A percentile compares a stretch with the other conserved stretches of the same genome.
phyloP scores from a whole-genome alignment of 2,888 invertebrate species.

The Antheraea assamensis region DNA sequence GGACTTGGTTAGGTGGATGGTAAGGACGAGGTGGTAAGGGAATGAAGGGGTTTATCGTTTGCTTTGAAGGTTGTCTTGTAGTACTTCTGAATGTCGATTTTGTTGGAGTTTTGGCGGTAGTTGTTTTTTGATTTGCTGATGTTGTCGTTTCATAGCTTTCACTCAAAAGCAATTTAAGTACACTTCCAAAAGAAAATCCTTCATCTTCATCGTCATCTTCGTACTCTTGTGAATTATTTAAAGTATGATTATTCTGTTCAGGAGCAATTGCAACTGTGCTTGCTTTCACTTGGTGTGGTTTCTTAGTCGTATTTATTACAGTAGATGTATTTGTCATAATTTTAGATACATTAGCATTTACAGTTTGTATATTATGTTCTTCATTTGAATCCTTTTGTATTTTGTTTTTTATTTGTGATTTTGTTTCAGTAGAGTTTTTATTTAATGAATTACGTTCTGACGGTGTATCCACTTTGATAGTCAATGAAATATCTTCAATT shows the following conservation, averaged over 20 bases:
- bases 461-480: conserved; percentile 16
- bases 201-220: conserved; percentile 73
- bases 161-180: conserved; percentile 83
- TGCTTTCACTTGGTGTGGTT: conserved; percentile 25
- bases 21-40: conserved; percentile 55
- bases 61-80: conserved; percentile 32
- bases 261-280: conserved; percentile 31
- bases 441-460: conserved; percentile 17
- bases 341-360: background rate
- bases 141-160: conserved; percentile 69
- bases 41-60: conserved; percentile 49
- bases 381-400: conserved; percentile 3
- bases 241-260: conserved; percentile 44
- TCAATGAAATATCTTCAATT: conserved; percentile 25
- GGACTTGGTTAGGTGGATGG: conserved; percentile 47
- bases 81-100: conserved; percentile 34
- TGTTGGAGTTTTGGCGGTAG: conserved; percentile 30
- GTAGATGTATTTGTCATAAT: conserved; percentile 1
- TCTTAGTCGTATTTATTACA: conserved; percentile 18
- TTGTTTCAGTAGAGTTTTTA: conserved; percentile 25
- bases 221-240: conserved; percentile 54
- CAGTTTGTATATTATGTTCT: background rate
- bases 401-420: conserved; percentile 24
- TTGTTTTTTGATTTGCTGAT: conserved; percentile 27
- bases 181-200: conserved; percentile 83